Evolutionary conservation across 2,797 vertebrate species (phyloP).

Genomic region (Stomatorhinus walkeri): DNA sequence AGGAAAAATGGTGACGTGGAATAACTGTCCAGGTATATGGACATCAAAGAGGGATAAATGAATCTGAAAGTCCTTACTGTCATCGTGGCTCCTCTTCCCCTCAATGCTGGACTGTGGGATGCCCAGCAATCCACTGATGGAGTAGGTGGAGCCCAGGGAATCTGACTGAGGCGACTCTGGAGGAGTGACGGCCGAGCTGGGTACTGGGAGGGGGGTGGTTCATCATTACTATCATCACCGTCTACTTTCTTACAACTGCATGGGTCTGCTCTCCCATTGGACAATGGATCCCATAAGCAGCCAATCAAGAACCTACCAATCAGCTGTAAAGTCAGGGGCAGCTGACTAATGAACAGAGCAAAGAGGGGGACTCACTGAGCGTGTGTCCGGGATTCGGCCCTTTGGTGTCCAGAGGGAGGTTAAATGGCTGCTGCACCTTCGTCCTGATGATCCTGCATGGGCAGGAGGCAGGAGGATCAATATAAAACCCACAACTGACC

Average conservation of each 20-base stretch:
- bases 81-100: slow-evolving; percentile 79
- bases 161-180: slow-evolving; percentile 82
- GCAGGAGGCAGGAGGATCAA: neutral
- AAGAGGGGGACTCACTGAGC: slow-evolving; percentile 65
- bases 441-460: slow-evolving; percentile 78
- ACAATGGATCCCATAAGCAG: neutral
- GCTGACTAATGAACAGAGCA: neutral
- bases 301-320: neutral
- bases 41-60: neutral
- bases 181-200: slow-evolving; percentile 82
- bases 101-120: slow-evolving; percentile 67
- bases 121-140: slow-evolving; percentile 81
- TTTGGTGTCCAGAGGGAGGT: slow-evolving; percentile 80
- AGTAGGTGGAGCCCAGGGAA: slow-evolving; percentile 83
- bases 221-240: neutral
- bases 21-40: neutral
- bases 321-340: slow-evolving; percentile 6
- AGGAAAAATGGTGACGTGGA: neutral
- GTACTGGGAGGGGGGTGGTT: slow-evolving; percentile 53
- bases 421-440: slow-evolving; percentile 86
- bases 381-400: slow-evolving; percentile 78
- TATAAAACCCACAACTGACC: neutral
- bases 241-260: neutral
- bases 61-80: slow-evolving; percentile 65
- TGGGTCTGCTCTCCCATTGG: neutral